phyloP scores from a whole-genome alignment of 1,140 invertebrate genomes.

The Drosophila grimshawi region DNA sequence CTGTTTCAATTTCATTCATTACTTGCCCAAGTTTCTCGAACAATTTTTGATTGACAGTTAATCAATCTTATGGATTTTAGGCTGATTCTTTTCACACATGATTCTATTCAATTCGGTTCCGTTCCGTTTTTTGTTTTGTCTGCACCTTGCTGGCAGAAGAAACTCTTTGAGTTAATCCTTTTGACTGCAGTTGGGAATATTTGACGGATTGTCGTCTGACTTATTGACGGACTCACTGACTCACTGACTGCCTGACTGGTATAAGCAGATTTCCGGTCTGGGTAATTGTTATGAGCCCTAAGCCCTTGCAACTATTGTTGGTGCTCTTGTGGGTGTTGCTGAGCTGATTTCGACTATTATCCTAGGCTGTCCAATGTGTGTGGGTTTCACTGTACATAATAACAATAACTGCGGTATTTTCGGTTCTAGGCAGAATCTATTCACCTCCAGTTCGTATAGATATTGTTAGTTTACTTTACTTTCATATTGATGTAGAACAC shows the following conservation, averaged over 20 bases:
- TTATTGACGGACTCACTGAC: conserved; percentile 52
- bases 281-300: conserved; percentile 72
- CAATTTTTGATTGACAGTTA: conserved; percentile 73
- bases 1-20: conserved; percentile 74
- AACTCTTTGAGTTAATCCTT: conserved; percentile 75
- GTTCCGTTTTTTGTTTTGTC: conserved; percentile 37
- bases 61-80: conserved; percentile 70
- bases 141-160: conserved; percentile 51
- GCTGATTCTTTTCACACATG: conserved; percentile 73
- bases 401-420: background rate
- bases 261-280: conserved; percentile 77
- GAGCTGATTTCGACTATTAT: conserved; percentile 47
- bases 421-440: background rate
- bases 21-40: conserved; percentile 34
- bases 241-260: background rate
- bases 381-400: background rate
- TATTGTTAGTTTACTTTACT: background rate
- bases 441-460: background rate
- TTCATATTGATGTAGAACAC: background rate
- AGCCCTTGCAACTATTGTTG: conserved; percentile 40
- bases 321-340: conserved; percentile 62
- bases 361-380: conserved; percentile 1
- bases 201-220: conserved; percentile 74
- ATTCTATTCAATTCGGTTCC: conserved; percentile 59
- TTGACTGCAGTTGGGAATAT: conserved; percentile 55